Conservation (phyloP, 2,888 invertebrate genomes). For the Synanthedon formicaeformis region DNA sequence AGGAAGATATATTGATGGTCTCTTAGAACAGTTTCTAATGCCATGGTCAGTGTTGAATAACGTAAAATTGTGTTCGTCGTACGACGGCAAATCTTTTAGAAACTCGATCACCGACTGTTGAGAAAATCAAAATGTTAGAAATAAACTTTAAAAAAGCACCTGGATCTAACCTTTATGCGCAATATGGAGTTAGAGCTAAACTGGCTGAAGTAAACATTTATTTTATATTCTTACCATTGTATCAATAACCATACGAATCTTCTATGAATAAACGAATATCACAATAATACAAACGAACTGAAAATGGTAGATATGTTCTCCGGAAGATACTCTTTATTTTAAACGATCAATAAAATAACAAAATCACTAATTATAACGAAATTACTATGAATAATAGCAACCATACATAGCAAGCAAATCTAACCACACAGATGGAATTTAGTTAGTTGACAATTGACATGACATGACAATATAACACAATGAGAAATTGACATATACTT, state of each 20-base stretch:
- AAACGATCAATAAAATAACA: too few species aligned
- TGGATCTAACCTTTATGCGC: constrained; percentile 23
- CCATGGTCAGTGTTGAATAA: constrained; percentile 89
- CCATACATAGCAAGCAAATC: neutral
- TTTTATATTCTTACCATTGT: constrained; percentile 36
- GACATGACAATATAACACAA: neutral
- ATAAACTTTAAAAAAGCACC: constrained; percentile 11
- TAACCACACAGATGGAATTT: neutral
- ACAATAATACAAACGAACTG: too few species aligned
- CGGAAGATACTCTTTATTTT: too few species aligned
- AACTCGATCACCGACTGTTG: constrained; percentile 89
- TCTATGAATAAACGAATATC: too few species aligned
- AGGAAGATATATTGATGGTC: constrained; percentile 91
- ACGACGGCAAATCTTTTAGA: constrained; percentile 90
- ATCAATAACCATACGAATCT: constrained; percentile 10
- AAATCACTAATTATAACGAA: too few species aligned
- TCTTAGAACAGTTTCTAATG: constrained; percentile 83
- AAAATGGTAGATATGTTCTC: too few species aligned
- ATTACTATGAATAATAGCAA: neutral
- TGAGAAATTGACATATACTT: too few species aligned
- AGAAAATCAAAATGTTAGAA: constrained; percentile 6
- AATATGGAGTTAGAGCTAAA: constrained; percentile 4
- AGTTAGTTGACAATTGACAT: neutral
- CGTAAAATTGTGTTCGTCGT: constrained; percentile 91
- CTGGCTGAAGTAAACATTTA: neutral